Percentiles rank a stretch among this genome's conserved stretches.
phyloP scores from a whole-genome alignment of 1,140 invertebrate genomes.

The Zaprionus ornatus region DNA sequence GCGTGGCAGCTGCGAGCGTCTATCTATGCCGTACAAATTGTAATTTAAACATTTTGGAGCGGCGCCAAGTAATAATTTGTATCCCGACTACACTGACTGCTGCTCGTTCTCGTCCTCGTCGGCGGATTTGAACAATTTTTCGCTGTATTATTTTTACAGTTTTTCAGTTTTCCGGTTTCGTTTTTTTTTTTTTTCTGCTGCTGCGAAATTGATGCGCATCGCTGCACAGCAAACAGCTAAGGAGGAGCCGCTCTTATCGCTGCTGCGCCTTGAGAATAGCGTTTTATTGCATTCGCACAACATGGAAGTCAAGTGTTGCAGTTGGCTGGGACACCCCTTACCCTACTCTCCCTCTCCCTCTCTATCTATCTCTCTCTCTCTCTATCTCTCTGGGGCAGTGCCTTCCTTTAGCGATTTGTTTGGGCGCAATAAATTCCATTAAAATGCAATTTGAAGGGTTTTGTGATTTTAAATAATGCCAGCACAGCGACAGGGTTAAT shows the following conservation, averaged over 20 bases:
- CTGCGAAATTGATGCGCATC: slow-evolving; percentile 73
- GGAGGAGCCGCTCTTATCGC: slow-evolving; percentile 59
- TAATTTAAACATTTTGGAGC: slow-evolving; percentile 79
- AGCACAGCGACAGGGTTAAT: slow-evolving; percentile 57
- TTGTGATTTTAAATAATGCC: slow-evolving; percentile 80
- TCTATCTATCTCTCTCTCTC: neutral
- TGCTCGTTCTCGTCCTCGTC: slow-evolving; percentile 45
- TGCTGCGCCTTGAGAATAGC: slow-evolving; percentile 60
- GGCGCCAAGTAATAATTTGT: slow-evolving; percentile 79
- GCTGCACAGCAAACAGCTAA: slow-evolving; percentile 40
- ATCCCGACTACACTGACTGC: slow-evolving; percentile 42
- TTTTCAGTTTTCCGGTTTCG: neutral
- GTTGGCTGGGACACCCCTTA: slow-evolving; percentile 32
- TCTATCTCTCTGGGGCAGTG: neutral
- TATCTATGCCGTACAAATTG: slow-evolving; percentile 65
- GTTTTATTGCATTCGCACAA: slow-evolving; percentile 74
- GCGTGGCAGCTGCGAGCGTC: neutral
- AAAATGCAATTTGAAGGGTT: slow-evolving; percentile 81
- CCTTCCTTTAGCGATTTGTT: slow-evolving; percentile 48
- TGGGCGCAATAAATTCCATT: slow-evolving; percentile 80
- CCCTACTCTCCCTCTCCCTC: neutral
- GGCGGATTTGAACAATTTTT: slow-evolving; percentile 66
- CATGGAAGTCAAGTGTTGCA: slow-evolving; percentile 82
- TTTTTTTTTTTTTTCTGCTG: slow-evolving; percentile 6
- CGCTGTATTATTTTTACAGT: slow-evolving; percentile 11